These are phyloP conservation scores for Leucosticte australis DNA, from an alignment of 2,113 vertebrate species.

Conservation along the genomic window DNA sequence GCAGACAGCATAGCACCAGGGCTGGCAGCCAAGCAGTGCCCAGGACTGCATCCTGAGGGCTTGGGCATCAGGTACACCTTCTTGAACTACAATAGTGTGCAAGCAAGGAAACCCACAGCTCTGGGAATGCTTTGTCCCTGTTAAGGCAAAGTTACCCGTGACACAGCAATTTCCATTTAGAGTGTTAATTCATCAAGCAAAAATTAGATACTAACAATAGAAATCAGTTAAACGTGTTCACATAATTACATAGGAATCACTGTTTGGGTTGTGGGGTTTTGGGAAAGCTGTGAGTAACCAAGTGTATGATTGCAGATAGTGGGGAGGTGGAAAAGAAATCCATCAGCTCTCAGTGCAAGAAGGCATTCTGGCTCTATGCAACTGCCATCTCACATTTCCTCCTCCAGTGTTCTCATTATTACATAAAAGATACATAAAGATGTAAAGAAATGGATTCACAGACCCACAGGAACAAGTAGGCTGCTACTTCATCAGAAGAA, in stretches of 20 bases:
- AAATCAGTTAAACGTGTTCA: not conserved
- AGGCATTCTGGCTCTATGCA: not conserved
- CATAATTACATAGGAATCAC: not conserved
- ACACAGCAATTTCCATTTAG: not conserved
- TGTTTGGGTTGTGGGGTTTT: not conserved
- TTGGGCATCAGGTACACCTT: not conserved
- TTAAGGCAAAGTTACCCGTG: not conserved
- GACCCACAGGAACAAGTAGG: not conserved
- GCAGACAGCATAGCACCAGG: not conserved
- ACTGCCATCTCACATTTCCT: not conserved
- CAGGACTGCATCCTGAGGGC: accelerated
- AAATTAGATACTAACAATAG: not conserved
- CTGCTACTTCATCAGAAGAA: constrained; percentile 1
- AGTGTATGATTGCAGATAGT: not conserved
- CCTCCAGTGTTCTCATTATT: not conserved
- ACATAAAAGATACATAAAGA: not conserved
- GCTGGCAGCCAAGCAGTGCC: not conserved
- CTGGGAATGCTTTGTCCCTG: not conserved
- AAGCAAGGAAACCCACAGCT: not conserved
- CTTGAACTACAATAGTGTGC: not conserved
- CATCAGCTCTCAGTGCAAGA: not conserved
- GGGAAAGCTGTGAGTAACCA: not conserved
- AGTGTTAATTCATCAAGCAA: not conserved
- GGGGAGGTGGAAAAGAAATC: not conserved
- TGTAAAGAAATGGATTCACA: not conserved